Conservation (phyloP, 2,797 vertebrate species). For the Kryptopterus vitreolus region DNA sequence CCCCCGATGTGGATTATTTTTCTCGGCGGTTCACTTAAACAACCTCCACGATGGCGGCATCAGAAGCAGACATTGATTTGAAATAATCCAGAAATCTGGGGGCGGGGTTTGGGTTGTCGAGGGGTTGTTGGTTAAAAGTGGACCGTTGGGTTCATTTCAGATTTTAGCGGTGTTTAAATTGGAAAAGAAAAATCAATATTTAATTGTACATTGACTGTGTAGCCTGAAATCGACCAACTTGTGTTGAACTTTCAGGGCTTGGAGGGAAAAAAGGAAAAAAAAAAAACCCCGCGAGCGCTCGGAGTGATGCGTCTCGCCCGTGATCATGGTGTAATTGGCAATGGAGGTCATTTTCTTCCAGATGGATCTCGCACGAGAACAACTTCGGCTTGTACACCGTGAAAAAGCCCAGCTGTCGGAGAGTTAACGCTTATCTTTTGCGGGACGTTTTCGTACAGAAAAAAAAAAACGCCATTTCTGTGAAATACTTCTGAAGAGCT, state of each 20-base stretch:
- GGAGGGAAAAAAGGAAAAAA: too few relatives aligned
- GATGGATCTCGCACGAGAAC: background rate
- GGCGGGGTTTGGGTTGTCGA: background rate
- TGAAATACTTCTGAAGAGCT: background rate
- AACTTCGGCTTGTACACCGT: background rate
- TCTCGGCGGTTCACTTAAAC: background rate
- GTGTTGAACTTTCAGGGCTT: background rate
- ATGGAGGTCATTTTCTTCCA: conserved; percentile 14
- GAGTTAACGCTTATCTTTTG: background rate
- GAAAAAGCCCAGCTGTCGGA: background rate
- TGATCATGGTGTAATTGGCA: conserved; percentile 21
- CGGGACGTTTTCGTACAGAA: too few relatives aligned
- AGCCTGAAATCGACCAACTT: background rate
- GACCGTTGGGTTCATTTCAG: background rate
- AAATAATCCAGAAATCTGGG: conserved; percentile 10
- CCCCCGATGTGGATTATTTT: background rate
- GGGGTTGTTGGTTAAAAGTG: background rate
- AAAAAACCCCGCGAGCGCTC: background rate
- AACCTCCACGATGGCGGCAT: background rate
- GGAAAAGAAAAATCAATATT: conserved; percentile 22
- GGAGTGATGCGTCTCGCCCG: background rate
- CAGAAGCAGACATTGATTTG: conserved; percentile 6
- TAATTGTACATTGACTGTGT: conserved; percentile 9
- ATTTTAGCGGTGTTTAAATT: background rate
- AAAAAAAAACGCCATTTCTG: background rate